Base-by-base conservation (phyloP, 1,140 invertebrate species). In the Bicyclus anynana region DNA sequence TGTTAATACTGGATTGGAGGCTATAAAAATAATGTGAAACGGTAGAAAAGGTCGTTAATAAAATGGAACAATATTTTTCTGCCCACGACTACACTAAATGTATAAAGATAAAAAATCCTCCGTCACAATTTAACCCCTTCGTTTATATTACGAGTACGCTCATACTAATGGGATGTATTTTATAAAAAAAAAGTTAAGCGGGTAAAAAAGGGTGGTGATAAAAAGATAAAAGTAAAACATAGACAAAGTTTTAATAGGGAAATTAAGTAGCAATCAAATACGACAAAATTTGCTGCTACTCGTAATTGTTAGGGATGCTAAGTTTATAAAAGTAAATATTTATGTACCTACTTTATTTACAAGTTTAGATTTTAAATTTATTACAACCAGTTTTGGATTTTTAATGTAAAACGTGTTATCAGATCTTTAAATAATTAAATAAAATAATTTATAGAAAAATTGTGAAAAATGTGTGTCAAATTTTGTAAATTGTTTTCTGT, bases 21-120 rank as follows among this genome's bases (percentile, higher is more conserved):
- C 40, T 2, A 49, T 49, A 17, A 29, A 49, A 49, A 29, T 49
- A 18, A 49, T 49, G 23, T 37, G 12, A 51, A 21, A 18, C 33
- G 13, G 26, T 17, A 21, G 21, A 33, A 51, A 37, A 51, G 29
- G 5, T n/a, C 26, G 17, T 37, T 37, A 37, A 51, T 51, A 21
- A 37, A 37, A 51, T 23, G n/a, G 37, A 51, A 51, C 5, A 21
- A 42, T 27, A 47, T 47, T 47, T 47, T 47, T 47, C 3, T 26
- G 20, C 18, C 17, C 44, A 17, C 10, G 40, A 4, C 5, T 47
- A 47, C 44, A 7, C 27, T 13, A 6, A 20, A 20, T 14, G 17
- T 44, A 26, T 14, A 29, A 16, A 49, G 29, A 33, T 37, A 51
- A 21, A 37, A 37, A 51, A 50, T 9, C 18, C 23, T 27, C n/a